Base-by-base conservation (phyloP, 2,797 vertebrate species). In the Coranthus polyacanthus region DNA sequence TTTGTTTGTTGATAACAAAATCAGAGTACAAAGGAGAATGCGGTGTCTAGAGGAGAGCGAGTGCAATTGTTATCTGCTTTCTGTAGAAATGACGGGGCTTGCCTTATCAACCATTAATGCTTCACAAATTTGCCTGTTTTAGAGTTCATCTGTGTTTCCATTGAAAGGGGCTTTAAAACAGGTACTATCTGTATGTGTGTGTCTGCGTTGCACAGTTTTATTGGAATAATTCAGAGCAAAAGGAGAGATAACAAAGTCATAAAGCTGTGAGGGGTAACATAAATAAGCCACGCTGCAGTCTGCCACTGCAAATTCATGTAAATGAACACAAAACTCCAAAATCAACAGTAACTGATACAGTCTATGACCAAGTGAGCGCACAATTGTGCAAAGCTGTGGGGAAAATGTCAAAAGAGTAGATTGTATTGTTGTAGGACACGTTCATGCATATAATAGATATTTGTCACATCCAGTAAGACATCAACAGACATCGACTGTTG, bases 11-110 rank as follows among this genome's bases (percentile, higher is more conserved):
- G 16, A 61, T 62, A 12, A 64, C 72, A 17, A 68, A 18, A 26
- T 11, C 22, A 36, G 32, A 20, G 12, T 29, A 68, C 51, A 55
- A 17, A 60, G 38, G 44, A 36, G 26, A 47, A 43, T 8, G 10
- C 0, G 18, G 32, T 26, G 51, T 45, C 18, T 46, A 39, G 43
- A 21, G 37, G 43, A 41, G 42, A 58, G 38, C 29, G 37, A 17
- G 42, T 37, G 63, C 64, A 49, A 12, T 64, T 68, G 51, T 37
- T 53, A 20, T 38, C 43, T 21, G 15, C 26, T 42, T 39, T 44
- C 42, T 39, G 6, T 68, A 36, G 51, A 68, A 62, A 73, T 51
- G 53, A 62, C 10, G 46, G 47, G 42, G 45, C n/a, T n/a, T n/a
- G n/a, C 21, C 59, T 59, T 26, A 44, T 47, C 61, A 43, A 18